Percentiles rank a stretch among this genome's conserved stretches.
These are phyloP conservation scores for Folsomia manolachei DNA, from an alignment of 2,888 invertebrate genomes.

Conservation along the genomic window DNA sequence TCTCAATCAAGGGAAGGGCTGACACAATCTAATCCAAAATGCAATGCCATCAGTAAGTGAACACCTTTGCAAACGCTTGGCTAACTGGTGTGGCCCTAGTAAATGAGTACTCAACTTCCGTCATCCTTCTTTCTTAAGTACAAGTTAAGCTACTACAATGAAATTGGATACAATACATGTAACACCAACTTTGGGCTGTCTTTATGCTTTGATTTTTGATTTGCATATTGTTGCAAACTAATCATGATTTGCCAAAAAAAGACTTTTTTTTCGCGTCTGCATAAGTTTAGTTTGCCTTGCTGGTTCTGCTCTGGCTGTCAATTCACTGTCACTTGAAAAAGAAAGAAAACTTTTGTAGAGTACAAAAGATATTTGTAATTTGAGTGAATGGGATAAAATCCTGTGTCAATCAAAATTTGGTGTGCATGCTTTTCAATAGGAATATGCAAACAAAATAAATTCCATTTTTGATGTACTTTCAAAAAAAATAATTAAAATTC, in stretches of 20 bases:
- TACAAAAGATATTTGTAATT: not conserved
- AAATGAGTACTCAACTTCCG: not conserved
- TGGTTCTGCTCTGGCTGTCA: not conserved
- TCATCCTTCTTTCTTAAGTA: not conserved
- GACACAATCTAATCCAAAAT: not conserved
- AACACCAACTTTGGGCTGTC: not conserved
- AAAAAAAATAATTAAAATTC: too few species aligned
- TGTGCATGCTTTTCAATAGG: too few species aligned
- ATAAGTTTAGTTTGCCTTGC: too few species aligned
- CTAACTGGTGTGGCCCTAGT: not conserved
- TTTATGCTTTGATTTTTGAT: not conserved
- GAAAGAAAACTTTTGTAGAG: too few species aligned
- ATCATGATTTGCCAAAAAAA: not conserved
- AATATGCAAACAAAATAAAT: too few species aligned
- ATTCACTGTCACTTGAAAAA: not conserved
- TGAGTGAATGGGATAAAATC: not conserved
- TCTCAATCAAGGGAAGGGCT: too few species aligned
- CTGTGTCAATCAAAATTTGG: not conserved
- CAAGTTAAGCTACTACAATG: too few species aligned
- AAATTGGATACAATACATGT: not conserved
- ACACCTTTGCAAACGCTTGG: not conserved
- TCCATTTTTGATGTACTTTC: too few species aligned
- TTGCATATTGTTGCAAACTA: not conserved
- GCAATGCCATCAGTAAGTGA: not conserved
- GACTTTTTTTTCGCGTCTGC: not conserved